These are phyloP conservation scores for Philaethria dido DNA, from an alignment of 2,888 invertebrate species.

Conservation along the genomic window DNA sequence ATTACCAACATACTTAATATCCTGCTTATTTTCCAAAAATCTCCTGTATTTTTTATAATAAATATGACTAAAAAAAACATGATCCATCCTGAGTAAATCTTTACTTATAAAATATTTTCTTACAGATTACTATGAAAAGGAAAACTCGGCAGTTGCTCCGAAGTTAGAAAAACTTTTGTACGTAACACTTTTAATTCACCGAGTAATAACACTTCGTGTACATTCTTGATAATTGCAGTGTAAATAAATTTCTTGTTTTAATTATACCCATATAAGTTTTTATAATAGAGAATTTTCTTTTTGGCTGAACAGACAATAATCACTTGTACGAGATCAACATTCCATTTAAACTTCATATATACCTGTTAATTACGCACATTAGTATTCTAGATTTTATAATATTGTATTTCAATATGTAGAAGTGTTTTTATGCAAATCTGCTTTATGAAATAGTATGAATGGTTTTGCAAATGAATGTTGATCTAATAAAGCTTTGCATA, in stretches of 20 bases:
- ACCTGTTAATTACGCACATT: slow-evolving; percentile 24
- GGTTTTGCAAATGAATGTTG: slow-evolving; percentile 30
- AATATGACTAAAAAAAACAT: slow-evolving; percentile 28
- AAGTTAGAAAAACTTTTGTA: slow-evolving; percentile 52
- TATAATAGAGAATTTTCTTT: slow-evolving; percentile 45
- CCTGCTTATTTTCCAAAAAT: no score
- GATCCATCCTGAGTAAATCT: not conserved
- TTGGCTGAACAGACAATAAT: slow-evolving; percentile 71
- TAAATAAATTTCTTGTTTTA: slow-evolving; percentile 35
- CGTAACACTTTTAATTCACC: slow-evolving; percentile 50
- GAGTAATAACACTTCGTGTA: slow-evolving; percentile 53
- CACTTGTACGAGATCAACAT: slow-evolving; percentile 33
- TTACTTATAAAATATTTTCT: slow-evolving; percentile 40
- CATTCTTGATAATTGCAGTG: slow-evolving; percentile 59
- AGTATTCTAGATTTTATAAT: slow-evolving; percentile 22
- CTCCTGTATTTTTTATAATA: not conserved
- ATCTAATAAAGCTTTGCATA: slow-evolving; percentile 32
- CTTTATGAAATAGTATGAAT: slow-evolving; percentile 28
- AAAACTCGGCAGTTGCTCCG: slow-evolving; percentile 56
- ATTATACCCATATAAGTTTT: slow-evolving; percentile 40
- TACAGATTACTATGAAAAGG: slow-evolving; percentile 68
- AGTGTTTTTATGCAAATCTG: slow-evolving; percentile 22
- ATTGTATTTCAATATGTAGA: slow-evolving; percentile 23
- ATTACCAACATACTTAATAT: no score
- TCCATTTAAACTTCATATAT: slow-evolving; percentile 15